Conservation (phyloP, 2,797 vertebrate species). For the Halcyon smyrnensis region DNA sequence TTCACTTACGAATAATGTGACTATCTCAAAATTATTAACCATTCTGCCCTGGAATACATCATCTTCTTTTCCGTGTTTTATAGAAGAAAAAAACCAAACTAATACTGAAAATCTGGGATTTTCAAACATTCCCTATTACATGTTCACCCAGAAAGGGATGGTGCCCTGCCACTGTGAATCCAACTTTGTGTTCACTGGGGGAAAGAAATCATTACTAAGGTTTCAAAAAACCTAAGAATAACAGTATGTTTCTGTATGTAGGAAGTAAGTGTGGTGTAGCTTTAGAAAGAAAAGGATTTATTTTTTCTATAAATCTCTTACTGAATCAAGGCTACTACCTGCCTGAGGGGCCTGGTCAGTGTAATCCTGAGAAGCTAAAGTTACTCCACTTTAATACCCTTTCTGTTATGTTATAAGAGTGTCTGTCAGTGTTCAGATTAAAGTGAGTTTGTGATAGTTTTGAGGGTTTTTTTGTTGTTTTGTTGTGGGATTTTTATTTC, state of each 20-base stretch:
- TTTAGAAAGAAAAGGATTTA: neutral
- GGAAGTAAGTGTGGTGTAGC: neutral
- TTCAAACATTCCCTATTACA: neutral
- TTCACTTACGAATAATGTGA: neutral
- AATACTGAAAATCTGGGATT: neutral
- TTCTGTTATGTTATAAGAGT: neutral
- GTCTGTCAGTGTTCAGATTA: neutral
- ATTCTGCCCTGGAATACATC: neutral
- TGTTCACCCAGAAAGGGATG: neutral
- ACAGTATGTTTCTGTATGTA: neutral
- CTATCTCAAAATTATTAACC: neutral
- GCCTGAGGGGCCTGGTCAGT: neutral
- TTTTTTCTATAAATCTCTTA: neutral
- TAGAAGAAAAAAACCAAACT: neutral
- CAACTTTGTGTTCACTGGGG: neutral
- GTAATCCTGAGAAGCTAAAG: neutral
- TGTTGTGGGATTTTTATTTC: neutral
- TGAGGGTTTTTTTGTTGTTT: neutral
- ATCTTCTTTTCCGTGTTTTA: neutral
- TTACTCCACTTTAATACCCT: neutral
- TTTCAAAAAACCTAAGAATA: neutral
- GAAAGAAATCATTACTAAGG: neutral
- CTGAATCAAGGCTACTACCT: neutral
- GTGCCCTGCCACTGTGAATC: neutral
- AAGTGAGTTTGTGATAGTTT: neutral